phyloP scores from a whole-genome alignment of 1,140 invertebrate genomes.

The Calycopis cecrops region DNA sequence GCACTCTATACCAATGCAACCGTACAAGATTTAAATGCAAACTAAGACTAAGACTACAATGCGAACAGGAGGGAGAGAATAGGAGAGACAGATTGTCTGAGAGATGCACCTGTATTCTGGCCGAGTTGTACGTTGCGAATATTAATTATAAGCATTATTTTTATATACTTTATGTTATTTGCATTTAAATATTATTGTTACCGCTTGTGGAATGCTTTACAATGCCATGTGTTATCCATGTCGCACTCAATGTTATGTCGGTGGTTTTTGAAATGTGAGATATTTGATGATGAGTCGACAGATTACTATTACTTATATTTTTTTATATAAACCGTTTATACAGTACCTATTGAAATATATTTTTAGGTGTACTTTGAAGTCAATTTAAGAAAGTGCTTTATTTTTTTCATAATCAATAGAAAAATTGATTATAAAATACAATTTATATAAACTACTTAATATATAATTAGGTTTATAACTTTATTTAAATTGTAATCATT shows the following conservation, averaged over 20 bases:
- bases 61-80: no score
- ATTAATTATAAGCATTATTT: neutral
- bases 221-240: slow-evolving; percentile 15
- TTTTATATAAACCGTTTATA: no score
- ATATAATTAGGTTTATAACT: no score
- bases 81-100: no score
- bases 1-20: no score
- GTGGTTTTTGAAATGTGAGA: neutral
- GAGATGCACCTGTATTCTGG: no score
- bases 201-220: slow-evolving; percentile 7
- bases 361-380: neutral
- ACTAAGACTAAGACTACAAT: no score
- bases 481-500: neutral
- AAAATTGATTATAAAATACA: no score
- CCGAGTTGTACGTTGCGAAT: neutral
- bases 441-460: no score
- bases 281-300: slow-evolving; percentile 34
- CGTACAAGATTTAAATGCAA: no score
- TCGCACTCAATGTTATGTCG: slow-evolving; percentile 1
- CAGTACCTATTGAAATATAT: neutral
- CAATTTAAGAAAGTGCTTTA: neutral
- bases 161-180: neutral
- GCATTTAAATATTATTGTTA: neutral
- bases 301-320: slow-evolving; percentile 17
- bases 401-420: no score